Percentiles rank a stretch among this genome's conserved stretches.
These are phyloP conservation scores for crab-eating macaque (Macaca fascicularis) DNA, from an alignment of 2,113 vertebrate species.

Conservation along the genomic window DNA sequence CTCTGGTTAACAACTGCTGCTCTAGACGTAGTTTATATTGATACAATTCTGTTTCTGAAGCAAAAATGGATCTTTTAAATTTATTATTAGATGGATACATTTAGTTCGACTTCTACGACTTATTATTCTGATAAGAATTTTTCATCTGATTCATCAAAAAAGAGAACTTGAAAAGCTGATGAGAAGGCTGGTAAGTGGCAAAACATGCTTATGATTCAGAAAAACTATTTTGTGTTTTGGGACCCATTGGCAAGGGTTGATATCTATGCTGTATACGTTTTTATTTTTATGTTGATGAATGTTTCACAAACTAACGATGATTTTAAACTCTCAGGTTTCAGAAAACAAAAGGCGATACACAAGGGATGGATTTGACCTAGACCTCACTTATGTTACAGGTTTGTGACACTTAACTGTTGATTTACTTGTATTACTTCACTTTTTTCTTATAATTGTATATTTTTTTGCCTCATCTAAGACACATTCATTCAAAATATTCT, in stretches of 20 bases:
- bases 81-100: slow-evolving; percentile 84
- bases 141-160: slow-evolving; percentile 92
- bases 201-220: neutral
- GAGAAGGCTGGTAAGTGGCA: slow-evolving; percentile 92
- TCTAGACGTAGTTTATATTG: neutral
- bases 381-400: slow-evolving; percentile 98
- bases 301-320: neutral
- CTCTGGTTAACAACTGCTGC: neutral
- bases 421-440: neutral
- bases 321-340: slow-evolving; percentile 87
- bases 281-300: slow-evolving; percentile 1
- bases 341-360: slow-evolving; percentile 96
- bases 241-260: neutral
- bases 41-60: slow-evolving; percentile 19
- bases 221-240: neutral
- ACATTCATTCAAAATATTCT: slow-evolving; percentile 1
- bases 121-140: slow-evolving; percentile 91
- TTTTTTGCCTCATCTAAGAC: neutral
- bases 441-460: neutral
- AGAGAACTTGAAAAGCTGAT: slow-evolving; percentile 91
- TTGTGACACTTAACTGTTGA: slow-evolving; percentile 47
- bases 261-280: neutral
- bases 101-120: slow-evolving; percentile 90
- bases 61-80: neutral
- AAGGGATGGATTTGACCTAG: slow-evolving; percentile 97